Conservation (phyloP, 2,113 vertebrate species). For the Phyllostomus hastatus region DNA sequence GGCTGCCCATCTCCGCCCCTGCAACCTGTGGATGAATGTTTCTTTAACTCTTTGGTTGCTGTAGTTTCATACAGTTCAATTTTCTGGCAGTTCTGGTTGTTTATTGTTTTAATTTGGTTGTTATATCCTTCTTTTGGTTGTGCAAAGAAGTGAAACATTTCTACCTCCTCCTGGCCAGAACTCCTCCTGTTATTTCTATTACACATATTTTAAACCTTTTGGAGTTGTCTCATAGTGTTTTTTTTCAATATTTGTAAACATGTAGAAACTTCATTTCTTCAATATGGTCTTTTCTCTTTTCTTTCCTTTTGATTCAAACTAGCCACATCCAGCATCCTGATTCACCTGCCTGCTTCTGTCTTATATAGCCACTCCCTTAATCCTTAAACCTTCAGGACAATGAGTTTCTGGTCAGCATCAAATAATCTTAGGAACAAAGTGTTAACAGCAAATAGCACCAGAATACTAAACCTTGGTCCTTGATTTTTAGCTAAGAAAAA, state of each 20-base stretch:
- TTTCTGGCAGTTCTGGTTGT: no score
- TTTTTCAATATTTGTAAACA: not conserved
- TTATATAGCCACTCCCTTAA: not conserved
- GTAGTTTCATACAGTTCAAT: no score
- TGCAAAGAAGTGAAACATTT: no score
- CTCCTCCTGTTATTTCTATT: not conserved
- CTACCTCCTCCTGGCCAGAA: no score
- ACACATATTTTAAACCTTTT: not conserved
- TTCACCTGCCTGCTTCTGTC: not conserved
- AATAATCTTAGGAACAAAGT: not conserved
- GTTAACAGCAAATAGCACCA: not conserved
- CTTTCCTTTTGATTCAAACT: not conserved
- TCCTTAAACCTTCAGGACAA: not conserved
- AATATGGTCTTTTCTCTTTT: not conserved
- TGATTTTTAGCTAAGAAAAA: not conserved
- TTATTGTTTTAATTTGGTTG: no score
- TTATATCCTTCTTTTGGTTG: no score
- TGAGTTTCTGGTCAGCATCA: not conserved
- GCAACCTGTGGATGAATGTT: no score
- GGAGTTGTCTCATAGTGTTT: not conserved
- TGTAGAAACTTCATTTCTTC: not conserved
- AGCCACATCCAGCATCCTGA: not conserved
- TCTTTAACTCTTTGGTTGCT: no score
- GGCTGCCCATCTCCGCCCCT: no score
- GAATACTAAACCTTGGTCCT: not conserved